Evolutionary conservation across 1,140 invertebrate genomes (phyloP).

Genomic region (Magallana ariakensis): DNA sequence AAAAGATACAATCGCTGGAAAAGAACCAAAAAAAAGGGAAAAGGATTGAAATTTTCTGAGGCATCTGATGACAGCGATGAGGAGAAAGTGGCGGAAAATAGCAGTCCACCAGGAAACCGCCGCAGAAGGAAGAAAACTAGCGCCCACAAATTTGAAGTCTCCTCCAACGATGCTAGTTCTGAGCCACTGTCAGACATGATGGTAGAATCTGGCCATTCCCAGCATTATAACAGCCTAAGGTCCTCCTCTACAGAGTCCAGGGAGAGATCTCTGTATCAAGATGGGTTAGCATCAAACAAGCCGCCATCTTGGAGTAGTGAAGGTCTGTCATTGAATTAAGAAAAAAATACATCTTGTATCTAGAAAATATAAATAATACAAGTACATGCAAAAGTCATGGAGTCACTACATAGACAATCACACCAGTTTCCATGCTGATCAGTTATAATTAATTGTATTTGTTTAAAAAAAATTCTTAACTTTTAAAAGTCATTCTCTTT

Average conservation of each 20-base stretch:
- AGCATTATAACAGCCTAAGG: not conserved
- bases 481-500: no score
- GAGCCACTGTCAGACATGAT: slow-evolving; percentile 13
- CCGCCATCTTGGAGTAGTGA: not conserved
- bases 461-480: no score
- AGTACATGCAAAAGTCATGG: no score
- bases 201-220: not conserved
- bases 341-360: no score
- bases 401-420: no score
- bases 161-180: slow-evolving; percentile 48
- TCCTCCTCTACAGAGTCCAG: not conserved
- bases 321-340: no score
- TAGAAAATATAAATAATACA: no score
- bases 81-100: not conserved
- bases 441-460: no score
- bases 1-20: slow-evolving; percentile 67
- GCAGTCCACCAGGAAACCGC: not conserved
- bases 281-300: not conserved
- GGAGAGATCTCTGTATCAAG: not conserved
- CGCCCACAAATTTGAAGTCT: not conserved
- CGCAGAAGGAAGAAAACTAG: slow-evolving; percentile 52
- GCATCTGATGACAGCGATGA: slow-evolving; percentile 2
- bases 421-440: no score
- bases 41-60: not conserved
- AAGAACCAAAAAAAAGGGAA: slow-evolving; percentile 42